Conservation (phyloP, 2,888 invertebrate genomes). For the Mythimna pallens region DNA sequence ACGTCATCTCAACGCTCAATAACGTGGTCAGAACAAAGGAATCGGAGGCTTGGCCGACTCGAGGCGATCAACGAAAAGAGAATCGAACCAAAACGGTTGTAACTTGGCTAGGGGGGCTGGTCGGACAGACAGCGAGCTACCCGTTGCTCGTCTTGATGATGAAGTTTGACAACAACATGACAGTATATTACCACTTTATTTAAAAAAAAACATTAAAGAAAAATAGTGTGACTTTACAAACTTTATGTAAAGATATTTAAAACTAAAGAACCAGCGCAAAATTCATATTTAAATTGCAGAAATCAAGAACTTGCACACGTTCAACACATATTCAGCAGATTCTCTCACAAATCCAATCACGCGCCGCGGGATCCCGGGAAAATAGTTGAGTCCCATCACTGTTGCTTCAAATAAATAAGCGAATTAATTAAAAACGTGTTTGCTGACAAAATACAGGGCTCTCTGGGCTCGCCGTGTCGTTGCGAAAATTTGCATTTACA, state of each 20-base stretch:
- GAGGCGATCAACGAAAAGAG: too few species aligned
- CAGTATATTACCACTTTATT: not conserved
- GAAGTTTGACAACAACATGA: not conserved
- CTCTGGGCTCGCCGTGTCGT: constrained; percentile 57
- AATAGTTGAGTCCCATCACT: constrained; percentile 54
- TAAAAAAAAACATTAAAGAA: not conserved
- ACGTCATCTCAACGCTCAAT: too few species aligned
- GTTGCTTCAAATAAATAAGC: constrained; percentile 77
- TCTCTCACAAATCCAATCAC: constrained; percentile 8
- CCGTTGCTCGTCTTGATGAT: too few species aligned
- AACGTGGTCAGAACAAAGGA: too few species aligned
- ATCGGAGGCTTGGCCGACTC: too few species aligned
- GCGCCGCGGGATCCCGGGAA: constrained; percentile 35
- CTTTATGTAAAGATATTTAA: not conserved
- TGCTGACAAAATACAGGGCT: constrained; percentile 79
- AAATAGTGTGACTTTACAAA: not conserved
- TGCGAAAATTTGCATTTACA: constrained; percentile 68
- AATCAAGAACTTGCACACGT: not conserved
- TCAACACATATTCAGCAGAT: not conserved
- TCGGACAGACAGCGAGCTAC: too few species aligned
- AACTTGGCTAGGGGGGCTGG: too few species aligned
- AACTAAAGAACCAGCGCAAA: not conserved
- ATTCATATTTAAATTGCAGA: too few species aligned
- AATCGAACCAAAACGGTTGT: too few species aligned
- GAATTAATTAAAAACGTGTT: constrained; percentile 87